A percentile compares a stretch with the other conserved stretches of the same genome.
Conservation (phyloP, 2,113 vertebrate species). For the Engraulis encrasicolus region DNA sequence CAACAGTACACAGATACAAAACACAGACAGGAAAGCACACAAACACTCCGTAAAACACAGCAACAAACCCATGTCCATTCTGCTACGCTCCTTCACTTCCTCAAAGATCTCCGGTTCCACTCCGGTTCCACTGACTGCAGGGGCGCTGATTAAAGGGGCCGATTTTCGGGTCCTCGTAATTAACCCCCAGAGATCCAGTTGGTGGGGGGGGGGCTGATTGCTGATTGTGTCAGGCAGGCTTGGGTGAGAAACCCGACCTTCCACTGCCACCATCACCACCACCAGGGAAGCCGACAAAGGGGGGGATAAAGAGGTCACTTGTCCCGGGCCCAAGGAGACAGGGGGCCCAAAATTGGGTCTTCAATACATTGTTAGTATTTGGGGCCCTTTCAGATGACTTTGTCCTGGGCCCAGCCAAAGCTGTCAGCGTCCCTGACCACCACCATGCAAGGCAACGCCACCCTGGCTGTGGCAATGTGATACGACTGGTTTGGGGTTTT, state of each 20-base stretch:
- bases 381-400: too few species aligned
- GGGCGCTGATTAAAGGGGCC: constrained; percentile 64
- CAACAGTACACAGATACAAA: constrained; percentile 25
- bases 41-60: too few species aligned
- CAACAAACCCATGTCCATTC: background rate
- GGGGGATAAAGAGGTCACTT: too few species aligned
- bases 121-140: constrained; percentile 45
- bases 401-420: too few species aligned
- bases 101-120: constrained; percentile 24
- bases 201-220: constrained; percentile 42
- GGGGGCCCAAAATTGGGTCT: too few species aligned
- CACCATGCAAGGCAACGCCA: too few species aligned
- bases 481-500: constrained; percentile 50
- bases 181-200: constrained; percentile 55
- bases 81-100: background rate
- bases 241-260: constrained; percentile 61
- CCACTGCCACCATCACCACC: background rate
- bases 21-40: too few species aligned
- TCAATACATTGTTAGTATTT: too few species aligned
- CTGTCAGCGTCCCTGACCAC: too few species aligned
- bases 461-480: constrained; percentile 60
- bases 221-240: constrained; percentile 54
- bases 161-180: constrained; percentile 55
- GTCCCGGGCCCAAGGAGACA: too few species aligned
- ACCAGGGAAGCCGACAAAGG: too few species aligned